Conservation (phyloP, 2,113 vertebrate species). For the Peucedramus taeniatus region DNA sequence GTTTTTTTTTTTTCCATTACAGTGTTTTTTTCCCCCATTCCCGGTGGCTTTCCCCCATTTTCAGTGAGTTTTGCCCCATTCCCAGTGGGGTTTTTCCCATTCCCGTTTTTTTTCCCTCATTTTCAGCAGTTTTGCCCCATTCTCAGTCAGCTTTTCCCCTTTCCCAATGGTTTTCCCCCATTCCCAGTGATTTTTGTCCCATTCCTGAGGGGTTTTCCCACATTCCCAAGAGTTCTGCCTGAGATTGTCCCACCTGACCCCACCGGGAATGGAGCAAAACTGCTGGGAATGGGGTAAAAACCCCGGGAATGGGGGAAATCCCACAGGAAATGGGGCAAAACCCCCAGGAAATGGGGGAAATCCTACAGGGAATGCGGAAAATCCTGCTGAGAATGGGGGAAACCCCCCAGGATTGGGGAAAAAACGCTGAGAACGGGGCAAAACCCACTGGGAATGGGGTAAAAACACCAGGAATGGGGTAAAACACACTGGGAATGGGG, state of each 20-base stretch:
- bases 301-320: background rate
- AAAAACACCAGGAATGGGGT: background rate
- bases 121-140: background rate
- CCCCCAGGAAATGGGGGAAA: background rate
- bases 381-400: too few relatives aligned
- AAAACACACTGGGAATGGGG: background rate
- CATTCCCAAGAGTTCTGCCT: background rate
- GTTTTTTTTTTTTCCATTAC: too few relatives aligned
- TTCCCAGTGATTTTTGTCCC: background rate
- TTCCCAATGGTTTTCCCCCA: background rate
- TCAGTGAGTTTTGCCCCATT: background rate
- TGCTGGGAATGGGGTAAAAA: background rate
- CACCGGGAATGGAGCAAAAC: background rate
- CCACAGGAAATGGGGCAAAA: too few relatives aligned
- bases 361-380: too few relatives aligned
- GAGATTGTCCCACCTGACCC: background rate
- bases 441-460: rapidly evolving
- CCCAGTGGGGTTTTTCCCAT: too few relatives aligned
- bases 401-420: background rate
- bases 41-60: background rate
- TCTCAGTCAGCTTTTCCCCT: too few relatives aligned
- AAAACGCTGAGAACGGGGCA: rapidly evolving
- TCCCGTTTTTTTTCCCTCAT: background rate
- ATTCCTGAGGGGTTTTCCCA: background rate
- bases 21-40: too few relatives aligned